Base-by-base conservation (phyloP, 2,797 vertebrate species). In the Microctenopoma steveboyesi region DNA sequence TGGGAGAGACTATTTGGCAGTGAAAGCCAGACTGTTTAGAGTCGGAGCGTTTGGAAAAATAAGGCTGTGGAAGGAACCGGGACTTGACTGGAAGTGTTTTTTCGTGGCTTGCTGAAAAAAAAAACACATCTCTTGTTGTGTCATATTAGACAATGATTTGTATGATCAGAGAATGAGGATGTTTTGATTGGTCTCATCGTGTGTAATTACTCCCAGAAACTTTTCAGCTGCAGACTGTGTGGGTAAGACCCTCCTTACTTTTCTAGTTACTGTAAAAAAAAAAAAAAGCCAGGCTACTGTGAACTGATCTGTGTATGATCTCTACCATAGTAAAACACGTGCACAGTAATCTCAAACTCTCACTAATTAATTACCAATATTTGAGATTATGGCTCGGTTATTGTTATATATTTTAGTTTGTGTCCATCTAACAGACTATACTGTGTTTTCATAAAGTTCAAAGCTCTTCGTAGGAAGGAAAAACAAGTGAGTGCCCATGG, bases 181-280 rank as follows among this genome's bases (percentile, higher is more conserved):
- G 40, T 42, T 73, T 30, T 72, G 56, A 85, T 65, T 77, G 72
- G 60, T 58, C 46, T 28, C 30, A 9, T 13, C 67, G 47, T 74
- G 53, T 8, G 30, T 37, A 43, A 42, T 10, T 42, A 68, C 49
- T 67, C 65, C 13, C 10, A 60, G 35, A 12, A 74, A 80, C 57
- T 78, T 85, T 70, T 78, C 10, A 55, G 81, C 53, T 78, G n/a
- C 67, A 49, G 18, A 76, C 16, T n/a, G 58, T 22, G 83, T 69
- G 16, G 88, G 89, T 91, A 85, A 90, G 91, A 79, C n/a, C 30
- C n/a, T n/a, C 42, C 14, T 11, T 43, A 2, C 59, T 64, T 48
- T 43, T 25, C 60, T 18, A 53, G 18, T 30, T 51, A 0, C 57
- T 56, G 0, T 35, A 7, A 13, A 65, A 35, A 27, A 43, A 22